A percentile compares a stretch with the other conserved stretches of the same genome.
Conservation (phyloP, 2,113 vertebrate genomes). For the Rhegmatorhina hoffmannsi region DNA sequence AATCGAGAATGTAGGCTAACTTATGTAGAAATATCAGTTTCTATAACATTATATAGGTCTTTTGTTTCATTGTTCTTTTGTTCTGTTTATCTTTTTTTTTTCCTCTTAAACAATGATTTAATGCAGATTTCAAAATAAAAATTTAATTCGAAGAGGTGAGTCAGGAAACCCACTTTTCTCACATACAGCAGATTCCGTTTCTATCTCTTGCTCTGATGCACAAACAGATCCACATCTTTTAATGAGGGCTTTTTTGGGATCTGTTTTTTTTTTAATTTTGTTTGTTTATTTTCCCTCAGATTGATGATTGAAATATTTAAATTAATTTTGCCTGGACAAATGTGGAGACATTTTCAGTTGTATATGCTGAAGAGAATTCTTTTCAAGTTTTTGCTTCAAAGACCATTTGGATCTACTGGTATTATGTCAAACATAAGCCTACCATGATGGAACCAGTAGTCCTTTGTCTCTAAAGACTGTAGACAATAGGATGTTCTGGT, state of each 20-base stretch:
- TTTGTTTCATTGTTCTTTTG: neutral
- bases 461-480: neutral
- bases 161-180: neutral
- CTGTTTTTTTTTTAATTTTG: neutral
- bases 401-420: neutral
- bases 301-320: neutral
- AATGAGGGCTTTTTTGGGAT: neutral
- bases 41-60: neutral
- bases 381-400: neutral
- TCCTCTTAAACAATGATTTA: neutral
- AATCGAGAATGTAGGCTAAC: neutral
- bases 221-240: neutral
- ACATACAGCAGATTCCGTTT: neutral
- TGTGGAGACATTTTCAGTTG: neutral
- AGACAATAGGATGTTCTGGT: neutral
- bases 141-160: neutral
- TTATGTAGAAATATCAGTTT: neutral
- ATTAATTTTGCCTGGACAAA: neutral
- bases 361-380: neutral
- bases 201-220: neutral
- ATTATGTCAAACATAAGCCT: neutral
- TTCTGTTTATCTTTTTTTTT: neutral
- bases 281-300: fast-evolving
- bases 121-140: neutral
- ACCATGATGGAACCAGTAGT: neutral